Evolutionary conservation across 2,888 invertebrate genomes (phyloP), one percentile per base, ranked within the genome.

Genomic region (Melipona bicolor): DNA sequence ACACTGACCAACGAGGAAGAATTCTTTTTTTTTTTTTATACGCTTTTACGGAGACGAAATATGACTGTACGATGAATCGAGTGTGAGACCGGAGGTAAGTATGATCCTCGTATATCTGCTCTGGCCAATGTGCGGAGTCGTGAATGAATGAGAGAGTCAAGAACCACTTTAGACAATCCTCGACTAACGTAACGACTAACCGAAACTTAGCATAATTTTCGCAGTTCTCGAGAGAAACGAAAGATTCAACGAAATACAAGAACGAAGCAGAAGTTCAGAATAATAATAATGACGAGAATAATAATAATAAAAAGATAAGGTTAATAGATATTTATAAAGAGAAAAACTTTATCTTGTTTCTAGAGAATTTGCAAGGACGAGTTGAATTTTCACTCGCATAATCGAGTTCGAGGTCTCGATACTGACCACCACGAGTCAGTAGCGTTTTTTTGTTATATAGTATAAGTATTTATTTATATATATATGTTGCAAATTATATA

Each of bases 391-490:
- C 15, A 24, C 36, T 77, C 36, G 81, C 73, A 54, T 68, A n/a
- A 61, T 73, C 27, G 43, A 76, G 54, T 43, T 43, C 19, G 84
- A 74, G 84, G 84, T 78, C 79, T 79, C 72, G 36, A 9, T 50
- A 75, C 62, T 68, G 70, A 21, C 54, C 32, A 13, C 15, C 9
- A 9, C 13, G 61, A 54, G 21, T 9, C 72, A 56, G 74, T 74
- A 67, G 70, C 85, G 24, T 32, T 11, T 70, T 80, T 88, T 88
- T 84, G 87, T 88, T 84, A 81, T 88, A 78, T 87, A 84, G 71
- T 83, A 80, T 88, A 85, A 85, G 85, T 86, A 86, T 82, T 86
- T 86, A 86, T 85, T 85, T 86, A 85, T 84, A 85, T 85, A 85
- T 67, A 86, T 69, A 83, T 86, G 80, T 88, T 80, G 80, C 77